Evolutionary conservation across 2,113 vertebrate species (phyloP).

Genomic region (Menidia beryllina): DNA sequence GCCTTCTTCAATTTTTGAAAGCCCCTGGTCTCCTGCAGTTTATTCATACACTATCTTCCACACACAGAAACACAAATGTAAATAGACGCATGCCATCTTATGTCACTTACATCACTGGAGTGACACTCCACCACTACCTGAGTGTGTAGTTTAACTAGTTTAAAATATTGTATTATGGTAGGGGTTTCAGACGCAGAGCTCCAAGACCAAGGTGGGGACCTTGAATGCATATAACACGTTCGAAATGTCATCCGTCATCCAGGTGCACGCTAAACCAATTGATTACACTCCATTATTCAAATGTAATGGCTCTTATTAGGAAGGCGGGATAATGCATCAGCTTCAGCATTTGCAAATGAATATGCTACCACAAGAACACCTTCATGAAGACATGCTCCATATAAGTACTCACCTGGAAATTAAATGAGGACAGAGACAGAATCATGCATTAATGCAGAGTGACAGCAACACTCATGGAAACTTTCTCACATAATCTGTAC

Average conservation of each 20-base stretch:
- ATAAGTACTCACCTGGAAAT: background rate
- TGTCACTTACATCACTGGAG: constrained; percentile 2
- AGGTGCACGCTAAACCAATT: constrained; percentile 41
- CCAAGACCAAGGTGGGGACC: background rate
- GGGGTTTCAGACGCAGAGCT: constrained; percentile 12
- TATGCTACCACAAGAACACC: constrained; percentile 1
- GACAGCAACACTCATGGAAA: constrained; percentile 10
- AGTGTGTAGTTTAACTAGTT: constrained; percentile 4
- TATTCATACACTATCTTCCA: background rate
- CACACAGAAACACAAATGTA: background rate
- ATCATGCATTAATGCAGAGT: background rate
- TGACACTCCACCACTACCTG: constrained; percentile 5
- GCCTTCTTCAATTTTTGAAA: constrained; percentile 49
- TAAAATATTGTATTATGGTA: background rate
- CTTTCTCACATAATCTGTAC: constrained; percentile 24
- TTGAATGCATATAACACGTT: constrained; percentile 30
- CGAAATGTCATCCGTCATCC: constrained; percentile 43
- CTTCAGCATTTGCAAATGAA: background rate
- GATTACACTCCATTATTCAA: constrained; percentile 45
- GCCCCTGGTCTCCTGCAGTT: constrained; percentile 20
- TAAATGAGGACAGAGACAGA: constrained; percentile 5
- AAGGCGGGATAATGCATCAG: background rate
- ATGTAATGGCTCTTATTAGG: constrained; percentile 38
- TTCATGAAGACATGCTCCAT: constrained; percentile 1
- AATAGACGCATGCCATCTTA: too few species aligned